Conservation (phyloP, 2,888 invertebrate species). For the Diogma glabrata region DNA sequence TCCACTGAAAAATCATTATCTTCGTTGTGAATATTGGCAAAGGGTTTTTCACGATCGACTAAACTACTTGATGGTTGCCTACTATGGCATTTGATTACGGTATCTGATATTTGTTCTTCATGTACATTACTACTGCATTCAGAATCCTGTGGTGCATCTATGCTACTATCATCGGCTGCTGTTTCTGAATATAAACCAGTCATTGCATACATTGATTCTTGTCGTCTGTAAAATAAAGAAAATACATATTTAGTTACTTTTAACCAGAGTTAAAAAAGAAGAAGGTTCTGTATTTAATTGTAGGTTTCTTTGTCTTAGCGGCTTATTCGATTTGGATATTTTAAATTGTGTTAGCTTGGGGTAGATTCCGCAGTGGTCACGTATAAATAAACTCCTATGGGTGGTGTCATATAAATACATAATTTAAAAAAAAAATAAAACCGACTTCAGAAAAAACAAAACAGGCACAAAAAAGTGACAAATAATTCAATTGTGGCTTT, state of each 20-base stretch:
- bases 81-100: constrained; percentile 62
- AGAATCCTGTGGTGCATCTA: constrained; percentile 39
- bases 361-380: no score
- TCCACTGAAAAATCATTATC: constrained; percentile 58
- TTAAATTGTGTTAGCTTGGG: no score
- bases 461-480: no score
- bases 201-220: constrained; percentile 85
- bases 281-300: no score
- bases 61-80: constrained; percentile 66
- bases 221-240: constrained; percentile 50
- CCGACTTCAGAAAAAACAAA: no score
- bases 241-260: background rate
- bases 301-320: no score
- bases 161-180: constrained; percentile 44
- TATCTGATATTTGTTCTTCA: constrained; percentile 21
- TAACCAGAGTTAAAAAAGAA: no score
- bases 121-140: constrained; percentile 33
- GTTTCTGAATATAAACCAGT: constrained; percentile 72
- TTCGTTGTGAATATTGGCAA: constrained; percentile 3
- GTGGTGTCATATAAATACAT: no score
- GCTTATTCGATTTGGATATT: no score
- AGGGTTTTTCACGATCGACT: constrained; percentile 46
- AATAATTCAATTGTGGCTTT: no score
- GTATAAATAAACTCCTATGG: no score
- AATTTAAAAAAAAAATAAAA: no score